Conservation (phyloP, 2,113 vertebrate genomes). For the Smithornis capensis region DNA sequence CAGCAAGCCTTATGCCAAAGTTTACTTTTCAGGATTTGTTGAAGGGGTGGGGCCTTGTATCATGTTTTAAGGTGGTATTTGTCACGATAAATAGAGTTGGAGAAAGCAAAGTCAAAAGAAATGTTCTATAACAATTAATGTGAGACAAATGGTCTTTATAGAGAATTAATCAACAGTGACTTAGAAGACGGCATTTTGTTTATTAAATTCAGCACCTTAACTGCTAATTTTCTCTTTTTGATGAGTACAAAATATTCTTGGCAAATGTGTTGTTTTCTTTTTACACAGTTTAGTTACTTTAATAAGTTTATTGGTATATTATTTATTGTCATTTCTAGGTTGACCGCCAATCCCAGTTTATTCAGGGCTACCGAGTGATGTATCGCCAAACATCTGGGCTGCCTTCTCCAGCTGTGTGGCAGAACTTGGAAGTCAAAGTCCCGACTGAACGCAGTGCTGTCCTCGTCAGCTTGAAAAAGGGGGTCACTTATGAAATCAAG, state of each 20-base stretch:
- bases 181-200: background rate
- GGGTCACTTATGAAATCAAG: constrained; percentile 94
- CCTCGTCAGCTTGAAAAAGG: constrained; percentile 88
- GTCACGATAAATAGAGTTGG: background rate
- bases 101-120: background rate
- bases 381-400: constrained; percentile 91
- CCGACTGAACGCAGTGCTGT: constrained; percentile 87
- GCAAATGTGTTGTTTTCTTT: background rate
- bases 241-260: background rate
- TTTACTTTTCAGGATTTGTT: background rate
- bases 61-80: constrained; percentile 10
- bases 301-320: background rate
- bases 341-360: constrained; percentile 96
- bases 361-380: constrained; percentile 94
- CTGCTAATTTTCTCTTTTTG: background rate
- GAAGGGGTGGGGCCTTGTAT: background rate
- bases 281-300: background rate
- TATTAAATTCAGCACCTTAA: background rate
- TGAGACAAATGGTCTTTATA: background rate
- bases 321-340: constrained; percentile 75
- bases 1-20: background rate
- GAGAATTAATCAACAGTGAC: background rate
- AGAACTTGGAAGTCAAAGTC: constrained; percentile 90
- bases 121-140: background rate
- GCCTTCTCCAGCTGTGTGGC: constrained; percentile 84